Evolutionary conservation across 2,888 invertebrate genomes (phyloP).

Genomic region (Willowsia nigromaculata): DNA sequence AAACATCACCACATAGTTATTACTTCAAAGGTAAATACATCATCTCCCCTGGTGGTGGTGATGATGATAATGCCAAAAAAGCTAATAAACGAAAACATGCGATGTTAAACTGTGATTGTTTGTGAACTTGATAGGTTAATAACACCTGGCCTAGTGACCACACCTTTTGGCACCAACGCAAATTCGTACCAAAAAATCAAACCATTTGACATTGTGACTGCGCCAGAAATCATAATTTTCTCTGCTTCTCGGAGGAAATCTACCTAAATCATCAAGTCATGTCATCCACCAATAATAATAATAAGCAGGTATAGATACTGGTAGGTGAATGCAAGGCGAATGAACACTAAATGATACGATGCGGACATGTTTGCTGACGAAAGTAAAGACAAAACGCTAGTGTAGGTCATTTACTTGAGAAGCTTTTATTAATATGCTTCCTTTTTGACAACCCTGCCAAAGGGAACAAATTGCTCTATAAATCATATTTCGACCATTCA

Average conservation of each 20-base stretch:
- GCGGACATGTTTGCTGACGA: background rate
- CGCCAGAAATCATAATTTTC: background rate
- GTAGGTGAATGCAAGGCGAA: background rate
- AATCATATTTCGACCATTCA: constrained; percentile 37
- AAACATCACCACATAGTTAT: too few species aligned
- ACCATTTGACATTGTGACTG: background rate
- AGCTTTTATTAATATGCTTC: background rate
- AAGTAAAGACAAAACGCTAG: background rate
- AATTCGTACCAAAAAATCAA: background rate
- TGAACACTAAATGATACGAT: background rate
- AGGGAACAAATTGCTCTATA: constrained; percentile 25
- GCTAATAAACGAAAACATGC: background rate
- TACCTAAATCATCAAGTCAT: background rate
- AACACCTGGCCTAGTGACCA: constrained; percentile 51
- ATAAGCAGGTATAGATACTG: too few species aligned
- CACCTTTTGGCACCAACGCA: constrained; percentile 23
- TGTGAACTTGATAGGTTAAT: constrained; percentile 54
- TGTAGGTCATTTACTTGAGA: background rate
- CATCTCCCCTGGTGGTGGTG: background rate
- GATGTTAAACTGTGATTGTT: background rate
- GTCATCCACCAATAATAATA: background rate
- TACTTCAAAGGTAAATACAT: constrained; percentile 1
- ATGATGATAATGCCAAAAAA: background rate
- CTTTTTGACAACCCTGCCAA: constrained; percentile 22
- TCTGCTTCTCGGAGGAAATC: background rate